Conservation (phyloP, 2,113 vertebrate genomes). For the Nothobranchius furzeri region DNA sequence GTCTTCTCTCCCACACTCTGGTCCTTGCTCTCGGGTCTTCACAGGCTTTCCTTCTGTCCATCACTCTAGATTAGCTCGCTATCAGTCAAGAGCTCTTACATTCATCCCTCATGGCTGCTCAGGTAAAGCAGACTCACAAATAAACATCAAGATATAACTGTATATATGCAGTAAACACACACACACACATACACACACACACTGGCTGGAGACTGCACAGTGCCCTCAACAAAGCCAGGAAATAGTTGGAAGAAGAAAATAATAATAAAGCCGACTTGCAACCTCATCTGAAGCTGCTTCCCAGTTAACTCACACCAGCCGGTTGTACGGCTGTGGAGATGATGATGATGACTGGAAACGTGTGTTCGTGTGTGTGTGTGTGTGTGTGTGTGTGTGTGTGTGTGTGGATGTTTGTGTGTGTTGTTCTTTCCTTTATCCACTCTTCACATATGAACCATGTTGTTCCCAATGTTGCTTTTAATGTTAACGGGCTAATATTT, state of each 20-base stretch:
- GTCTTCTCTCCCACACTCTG: constrained; percentile 24
- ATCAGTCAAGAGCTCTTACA: constrained; percentile 46
- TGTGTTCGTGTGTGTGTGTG: constrained; percentile 2
- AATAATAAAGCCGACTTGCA: background rate
- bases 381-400: constrained; percentile 1
- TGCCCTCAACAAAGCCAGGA: constrained; percentile 25
- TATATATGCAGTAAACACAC: background rate
- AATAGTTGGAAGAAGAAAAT: background rate
- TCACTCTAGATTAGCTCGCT: constrained; percentile 41
- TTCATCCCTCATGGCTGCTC: constrained; percentile 29
- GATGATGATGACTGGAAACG: constrained; percentile 51
- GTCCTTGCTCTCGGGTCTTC: constrained; percentile 24
- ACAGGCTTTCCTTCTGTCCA: constrained; percentile 39
- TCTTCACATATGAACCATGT: background rate
- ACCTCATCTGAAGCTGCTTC: constrained; percentile 37
- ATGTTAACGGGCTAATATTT: background rate
- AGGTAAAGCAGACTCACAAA: constrained; percentile 1
- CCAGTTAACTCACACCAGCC: constrained; percentile 59
- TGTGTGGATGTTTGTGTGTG: constrained; percentile 10
- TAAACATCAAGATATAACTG: background rate
- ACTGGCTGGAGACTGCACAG: constrained; percentile 10
- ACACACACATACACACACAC: constrained; percentile 15
- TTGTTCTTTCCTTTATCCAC: background rate
- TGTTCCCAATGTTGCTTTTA: background rate
- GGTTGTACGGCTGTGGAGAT: constrained; percentile 44